phyloP scores from a whole-genome alignment of 37 sponge, comb jelly and placozoan genomes.

The Spongia lamella region DNA sequence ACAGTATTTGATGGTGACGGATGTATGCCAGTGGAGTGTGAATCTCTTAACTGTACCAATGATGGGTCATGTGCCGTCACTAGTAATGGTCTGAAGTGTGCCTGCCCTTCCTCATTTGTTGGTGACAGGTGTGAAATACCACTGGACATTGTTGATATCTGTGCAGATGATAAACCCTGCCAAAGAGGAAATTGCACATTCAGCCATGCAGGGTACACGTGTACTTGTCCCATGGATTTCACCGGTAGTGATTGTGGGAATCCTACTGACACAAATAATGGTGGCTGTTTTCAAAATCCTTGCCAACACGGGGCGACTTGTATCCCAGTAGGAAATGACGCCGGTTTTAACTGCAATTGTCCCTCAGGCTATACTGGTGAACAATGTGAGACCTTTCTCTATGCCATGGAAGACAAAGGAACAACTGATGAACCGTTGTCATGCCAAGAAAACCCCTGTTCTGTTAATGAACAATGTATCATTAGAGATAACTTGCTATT shows the following conservation, averaged over 20 bases:
- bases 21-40: slow-evolving; percentile 8
- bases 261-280: neutral
- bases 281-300: slow-evolving; percentile 9
- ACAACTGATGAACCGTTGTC: neutral
- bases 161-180: slow-evolving; percentile 1
- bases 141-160: neutral
- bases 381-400: slow-evolving; percentile 12
- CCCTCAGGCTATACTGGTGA: slow-evolving; percentile 25
- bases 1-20: neutral
- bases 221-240: slow-evolving; percentile 25
- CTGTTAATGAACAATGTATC: neutral
- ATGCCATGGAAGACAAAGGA: neutral
- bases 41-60: slow-evolving; percentile 4
- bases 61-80: slow-evolving; percentile 4
- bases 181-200: slow-evolving; percentile 9
- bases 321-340: neutral
- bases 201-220: slow-evolving; percentile 32
- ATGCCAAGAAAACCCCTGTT: neutral
- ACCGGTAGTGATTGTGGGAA: slow-evolving; percentile 14
- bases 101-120: neutral
- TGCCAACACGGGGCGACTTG: slow-evolving; percentile 29
- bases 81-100: neutral
- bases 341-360: slow-evolving; percentile 13
- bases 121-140: slow-evolving; percentile 17
- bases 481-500: slow-evolving; percentile 12